Percentiles rank a stretch among this genome's conserved stretches.
These are phyloP conservation scores for Alouatta palliata DNA, from an alignment of 2,113 vertebrate genomes.

Conservation along the genomic window DNA sequence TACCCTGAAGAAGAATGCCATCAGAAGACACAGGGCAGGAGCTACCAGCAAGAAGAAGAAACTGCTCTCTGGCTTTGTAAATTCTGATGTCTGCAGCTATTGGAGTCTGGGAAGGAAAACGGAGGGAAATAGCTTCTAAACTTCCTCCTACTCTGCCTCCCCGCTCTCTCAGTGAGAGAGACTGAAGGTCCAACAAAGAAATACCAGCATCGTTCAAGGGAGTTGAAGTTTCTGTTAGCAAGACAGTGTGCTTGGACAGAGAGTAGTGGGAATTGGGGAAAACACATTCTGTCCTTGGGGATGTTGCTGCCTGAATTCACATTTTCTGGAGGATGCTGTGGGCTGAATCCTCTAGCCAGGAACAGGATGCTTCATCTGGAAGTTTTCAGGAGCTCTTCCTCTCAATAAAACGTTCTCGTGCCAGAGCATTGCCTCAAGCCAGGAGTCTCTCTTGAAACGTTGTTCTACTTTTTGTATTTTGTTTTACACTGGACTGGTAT, in stretches of 20 bases:
- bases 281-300: background rate
- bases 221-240: background rate
- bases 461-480: background rate
- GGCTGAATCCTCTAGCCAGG: too few relatives aligned
- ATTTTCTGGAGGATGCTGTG: background rate
- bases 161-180: background rate
- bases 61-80: background rate
- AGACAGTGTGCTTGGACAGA: background rate
- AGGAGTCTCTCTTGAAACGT: background rate
- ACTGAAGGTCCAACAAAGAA: fast-evolving
- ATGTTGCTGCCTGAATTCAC: fast-evolving
- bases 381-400: background rate
- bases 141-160: too few relatives aligned
- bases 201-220: background rate
- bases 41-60: fast-evolving
- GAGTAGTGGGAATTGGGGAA: background rate
- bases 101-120: background rate
- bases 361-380: background rate
- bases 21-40: fast-evolving
- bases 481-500: background rate
- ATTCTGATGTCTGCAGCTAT: background rate
- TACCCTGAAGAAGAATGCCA: fast-evolving
- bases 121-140: background rate
- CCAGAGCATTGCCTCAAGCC: background rate
- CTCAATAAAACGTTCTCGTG: background rate